Base-by-base conservation (phyloP, 1,140 invertebrate genomes). In the Helicoverpa armigera region DNA sequence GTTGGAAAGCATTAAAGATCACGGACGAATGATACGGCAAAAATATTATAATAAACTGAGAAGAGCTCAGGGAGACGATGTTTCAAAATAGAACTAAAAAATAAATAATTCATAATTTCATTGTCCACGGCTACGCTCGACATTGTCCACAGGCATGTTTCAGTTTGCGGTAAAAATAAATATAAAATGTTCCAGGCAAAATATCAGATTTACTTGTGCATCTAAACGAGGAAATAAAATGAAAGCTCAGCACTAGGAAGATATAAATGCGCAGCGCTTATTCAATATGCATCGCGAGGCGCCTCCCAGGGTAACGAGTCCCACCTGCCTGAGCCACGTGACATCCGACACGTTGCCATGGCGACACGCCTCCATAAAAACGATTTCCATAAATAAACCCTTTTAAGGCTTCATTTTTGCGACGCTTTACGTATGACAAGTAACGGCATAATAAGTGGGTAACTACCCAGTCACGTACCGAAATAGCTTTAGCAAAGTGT, bases 211-310 rank as follows among this genome's bases (percentile, higher is more conserved):
- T 51, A 18, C 43, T 16, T 54, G 7, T 13, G 29, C 16, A 5
- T 53, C 53, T 56, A 56, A 72, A 72, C 69, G 54, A 72, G 69
- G 54, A 72, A 72, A 75, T 75, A 75, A 75, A 61, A 61, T 16
- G 56, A 75, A 43, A 11, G 11, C 48, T 77, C 48, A 16, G 23
- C 48, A 73, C 56, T 5, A 73, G 78, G 67, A 58, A 63, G 2
- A 80, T 50, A 53, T 61, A 80, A 80, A 53, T 73, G 53, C 16
- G 56, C 67, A 54, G 67, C 35, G 67, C 56, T 73, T 73, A 80
- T 80, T 48, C 54, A 72, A 63, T 73, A 80, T 73, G 67, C 78
- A 73, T 80, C 58, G 56, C 48, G 78, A 18, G 50, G 53, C 18
- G 69, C 69, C 54, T 14, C 11, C 29, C 56, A 69, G 56, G 31